Evolutionary conservation across 2,797 vertebrate genomes (phyloP), one percentile per base, ranked within the genome.

Genomic region (Sebastes minor): DNA sequence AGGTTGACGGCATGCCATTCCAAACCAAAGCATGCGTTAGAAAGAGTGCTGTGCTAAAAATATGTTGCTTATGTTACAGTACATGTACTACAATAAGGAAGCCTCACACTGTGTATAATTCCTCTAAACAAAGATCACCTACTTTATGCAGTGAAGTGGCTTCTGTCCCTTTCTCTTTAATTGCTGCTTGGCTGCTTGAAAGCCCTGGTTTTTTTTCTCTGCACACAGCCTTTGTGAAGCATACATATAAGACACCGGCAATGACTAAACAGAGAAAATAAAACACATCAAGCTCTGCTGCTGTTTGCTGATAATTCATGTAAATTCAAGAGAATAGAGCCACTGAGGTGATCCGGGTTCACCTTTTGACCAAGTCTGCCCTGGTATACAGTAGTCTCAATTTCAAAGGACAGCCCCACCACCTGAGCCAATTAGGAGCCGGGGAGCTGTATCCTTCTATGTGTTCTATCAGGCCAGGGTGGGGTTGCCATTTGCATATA

Each of bases 401-500:
- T 96, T 96, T 95, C 92, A 94, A 95, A 95, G 91, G 92, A 94
- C 91, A 89, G 78, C 83, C 84, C 83, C 88, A 82, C 90, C 93
- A 95, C 94, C 95, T 95, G 94, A 93, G 95, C 93, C 94, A 95
- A 95, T 95, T 95, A 96, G 84, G 88, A 81, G 3, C 57, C 59
- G 12, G 75, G 82, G 86, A 89, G 86, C 84, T 83, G 83, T 78
- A 88, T 90, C 83, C 82, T 83, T 87, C 91, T 28, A 35, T 90
- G 90, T 94, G 92, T 91, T 89, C 86, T 84, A 83, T 82, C 84
- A 72, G 86, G 82, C 86, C 81, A 68, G 89, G 91, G 91, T 89
- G 89, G 86, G 94, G 90, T 92, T 92, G 38, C 74, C 83, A 96
- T 96, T 96, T 95, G 94, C 95, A 96, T 96, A 95, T 95, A 95